phyloP scores from a whole-genome alignment of 2,113 vertebrate genomes.

The Notothenia coriiceps region DNA sequence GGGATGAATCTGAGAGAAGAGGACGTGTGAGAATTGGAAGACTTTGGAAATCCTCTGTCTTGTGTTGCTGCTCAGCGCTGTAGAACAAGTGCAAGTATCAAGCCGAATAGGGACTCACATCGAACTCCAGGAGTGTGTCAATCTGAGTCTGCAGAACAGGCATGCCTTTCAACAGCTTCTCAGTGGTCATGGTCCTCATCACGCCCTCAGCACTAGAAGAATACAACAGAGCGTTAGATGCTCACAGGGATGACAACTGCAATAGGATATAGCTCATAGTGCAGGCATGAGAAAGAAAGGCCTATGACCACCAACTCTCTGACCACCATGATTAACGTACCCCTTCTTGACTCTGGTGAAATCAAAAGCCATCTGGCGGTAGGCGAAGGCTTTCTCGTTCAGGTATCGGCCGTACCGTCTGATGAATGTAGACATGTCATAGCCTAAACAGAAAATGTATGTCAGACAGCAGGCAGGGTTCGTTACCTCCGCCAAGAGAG shows the following conservation, averaged over 20 bases:
- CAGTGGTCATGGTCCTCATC: constrained; percentile 97
- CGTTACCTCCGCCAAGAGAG: background rate
- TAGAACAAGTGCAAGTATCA: background rate
- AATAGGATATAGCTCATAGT: no score
- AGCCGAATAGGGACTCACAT: constrained; percentile 85
- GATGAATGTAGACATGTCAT: constrained; percentile 98
- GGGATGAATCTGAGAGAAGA: constrained; percentile 90
- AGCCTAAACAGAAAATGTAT: constrained; percentile 80
- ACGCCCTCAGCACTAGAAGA: constrained; percentile 93
- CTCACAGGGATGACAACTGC: background rate
- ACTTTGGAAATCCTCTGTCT: background rate
- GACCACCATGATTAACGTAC: constrained; percentile 77
- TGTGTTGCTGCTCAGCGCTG: no score
- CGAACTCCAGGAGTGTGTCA: constrained; percentile 97
- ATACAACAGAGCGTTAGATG: constrained; percentile 24
- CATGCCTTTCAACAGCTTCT: constrained; percentile 98
- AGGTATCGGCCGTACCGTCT: constrained; percentile 97
- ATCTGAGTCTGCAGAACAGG: constrained; percentile 97
- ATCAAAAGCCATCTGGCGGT: constrained; percentile 99
- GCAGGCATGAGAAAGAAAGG: background rate
- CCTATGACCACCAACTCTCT: background rate
- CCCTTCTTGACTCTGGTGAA: constrained; percentile 99
- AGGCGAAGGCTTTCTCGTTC: constrained; percentile 99
- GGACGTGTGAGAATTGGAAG: background rate
- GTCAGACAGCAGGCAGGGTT: background rate